Conservation (phyloP, 1,140 invertebrate species). For the Eufriesea mexicana region DNA sequence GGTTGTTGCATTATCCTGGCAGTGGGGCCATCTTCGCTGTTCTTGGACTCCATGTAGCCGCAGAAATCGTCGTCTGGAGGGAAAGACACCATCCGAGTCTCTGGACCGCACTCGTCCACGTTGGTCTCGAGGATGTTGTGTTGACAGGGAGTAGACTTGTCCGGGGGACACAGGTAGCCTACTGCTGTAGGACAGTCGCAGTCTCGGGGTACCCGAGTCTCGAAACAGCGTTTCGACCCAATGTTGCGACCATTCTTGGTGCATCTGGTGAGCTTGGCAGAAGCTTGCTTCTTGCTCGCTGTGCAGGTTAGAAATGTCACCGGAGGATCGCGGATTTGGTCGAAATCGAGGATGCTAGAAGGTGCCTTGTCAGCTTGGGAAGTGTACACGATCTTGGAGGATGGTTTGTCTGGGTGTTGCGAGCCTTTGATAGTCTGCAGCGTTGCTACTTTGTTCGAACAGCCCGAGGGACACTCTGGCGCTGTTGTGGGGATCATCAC, state of each 20-base stretch:
- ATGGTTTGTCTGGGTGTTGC: background rate
- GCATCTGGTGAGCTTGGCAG: slow-evolving; percentile 28
- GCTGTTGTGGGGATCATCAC: background rate
- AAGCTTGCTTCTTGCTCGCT: background rate
- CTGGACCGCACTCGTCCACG: slow-evolving; percentile 38
- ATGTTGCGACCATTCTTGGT: background rate
- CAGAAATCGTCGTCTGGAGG: background rate
- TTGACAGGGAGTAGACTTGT: background rate
- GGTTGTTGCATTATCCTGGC: slow-evolving; percentile 31
- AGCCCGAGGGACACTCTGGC: background rate
- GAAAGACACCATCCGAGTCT: background rate
- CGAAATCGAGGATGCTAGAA: too few relatives aligned
- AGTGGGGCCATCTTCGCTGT: background rate
- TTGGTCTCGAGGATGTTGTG: slow-evolving; percentile 33
- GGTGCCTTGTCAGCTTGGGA: background rate
- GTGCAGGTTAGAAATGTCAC: slow-evolving; percentile 46
- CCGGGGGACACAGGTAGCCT: background rate
- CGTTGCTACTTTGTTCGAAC: background rate
- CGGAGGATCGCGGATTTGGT: background rate
- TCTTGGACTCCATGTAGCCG: slow-evolving; percentile 10
- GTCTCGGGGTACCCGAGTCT: background rate
- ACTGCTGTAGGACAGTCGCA: slow-evolving; percentile 22
- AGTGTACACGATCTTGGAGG: slow-evolving; percentile 24
- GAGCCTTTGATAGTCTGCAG: slow-evolving; percentile 24
- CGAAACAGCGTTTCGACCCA: background rate